Evolutionary conservation across 2,113 vertebrate genomes (phyloP), one percentile per base, ranked within the genome.

Genomic region (Saguinus imperator): DNA sequence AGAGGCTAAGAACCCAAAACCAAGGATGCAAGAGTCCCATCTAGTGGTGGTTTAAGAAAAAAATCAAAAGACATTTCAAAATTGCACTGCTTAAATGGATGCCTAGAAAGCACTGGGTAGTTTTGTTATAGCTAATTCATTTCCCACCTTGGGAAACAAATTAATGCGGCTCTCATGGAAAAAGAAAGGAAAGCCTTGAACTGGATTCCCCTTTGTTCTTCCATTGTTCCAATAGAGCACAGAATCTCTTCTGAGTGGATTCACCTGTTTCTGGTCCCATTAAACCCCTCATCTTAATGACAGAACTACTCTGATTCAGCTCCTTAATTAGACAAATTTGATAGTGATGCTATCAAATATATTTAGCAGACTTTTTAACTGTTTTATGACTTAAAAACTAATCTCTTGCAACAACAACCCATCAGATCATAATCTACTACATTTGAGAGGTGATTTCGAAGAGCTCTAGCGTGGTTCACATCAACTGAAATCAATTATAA

Each of bases 11-110:
- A 95, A 50, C 37, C 45, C 20, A 87, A 87, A 64, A 94, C 55
- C 21, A 94, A 90, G 94, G 94, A 96, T 75, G 88, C 81, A 97
- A 94, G 80, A 97, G 94, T 81, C 84, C 96, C 97, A 97, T 82
- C 97, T 98, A 98, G 97, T 97, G 97, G 97, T 48, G 72, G 66
- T 82, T 94, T 82, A 77, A 76, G 81, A 95, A 97, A 97, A 97
- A 97, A 97, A 85, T 89, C 57, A 90, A 95, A 89, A 73, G 48
- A 93, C 55, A 77, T 0, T 20, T 64, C 32, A 10, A 32, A 64
- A 91, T n/a, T 93, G 12, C 43, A 82, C 32, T 77, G n/a, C 18
- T 93, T 79, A 96, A 37, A 87, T 43, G 11, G 23, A 37, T 92
- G 14, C 45, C 79, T 83, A 85, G n/a, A 77, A 68, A 91, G 25